Conservation (phyloP, 2,888 invertebrate species). For the Monochamus alternatus region DNA sequence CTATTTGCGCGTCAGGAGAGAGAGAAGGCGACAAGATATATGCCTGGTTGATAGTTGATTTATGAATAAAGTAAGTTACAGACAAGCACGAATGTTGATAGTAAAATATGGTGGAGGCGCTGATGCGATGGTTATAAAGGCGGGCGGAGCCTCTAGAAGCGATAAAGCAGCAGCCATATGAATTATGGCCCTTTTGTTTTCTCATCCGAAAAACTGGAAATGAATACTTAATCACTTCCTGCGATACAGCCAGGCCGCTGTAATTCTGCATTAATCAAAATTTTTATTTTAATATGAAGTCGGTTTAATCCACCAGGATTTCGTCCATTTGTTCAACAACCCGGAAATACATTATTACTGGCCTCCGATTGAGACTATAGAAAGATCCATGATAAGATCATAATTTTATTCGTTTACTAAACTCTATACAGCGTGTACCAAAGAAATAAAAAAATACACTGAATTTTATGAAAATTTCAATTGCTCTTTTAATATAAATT, state of each 20-base stretch:
- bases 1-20: neutral
- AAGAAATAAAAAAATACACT: too few species aligned
- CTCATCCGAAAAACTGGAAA: slow-evolving; percentile 1
- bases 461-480: too few species aligned
- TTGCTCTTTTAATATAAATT: too few species aligned
- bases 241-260: neutral
- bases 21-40: neutral
- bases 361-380: too few species aligned
- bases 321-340: too few species aligned
- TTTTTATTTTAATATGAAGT: neutral
- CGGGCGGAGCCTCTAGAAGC: neutral
- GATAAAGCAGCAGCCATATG: neutral
- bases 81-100: neutral
- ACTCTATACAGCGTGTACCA: too few species aligned
- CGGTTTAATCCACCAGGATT: neutral
- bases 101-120: neutral
- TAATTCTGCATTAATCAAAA: neutral
- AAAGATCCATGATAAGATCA: too few species aligned
- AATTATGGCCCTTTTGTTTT: neutral
- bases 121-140: neutral
- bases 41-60: neutral
- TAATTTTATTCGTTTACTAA: too few species aligned
- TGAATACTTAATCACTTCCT: neutral
- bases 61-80: neutral
- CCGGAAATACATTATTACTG: too few species aligned